These are phyloP conservation scores for Nipponia nippon DNA, from an alignment of 2,113 vertebrate genomes.

Conservation along the genomic window DNA sequence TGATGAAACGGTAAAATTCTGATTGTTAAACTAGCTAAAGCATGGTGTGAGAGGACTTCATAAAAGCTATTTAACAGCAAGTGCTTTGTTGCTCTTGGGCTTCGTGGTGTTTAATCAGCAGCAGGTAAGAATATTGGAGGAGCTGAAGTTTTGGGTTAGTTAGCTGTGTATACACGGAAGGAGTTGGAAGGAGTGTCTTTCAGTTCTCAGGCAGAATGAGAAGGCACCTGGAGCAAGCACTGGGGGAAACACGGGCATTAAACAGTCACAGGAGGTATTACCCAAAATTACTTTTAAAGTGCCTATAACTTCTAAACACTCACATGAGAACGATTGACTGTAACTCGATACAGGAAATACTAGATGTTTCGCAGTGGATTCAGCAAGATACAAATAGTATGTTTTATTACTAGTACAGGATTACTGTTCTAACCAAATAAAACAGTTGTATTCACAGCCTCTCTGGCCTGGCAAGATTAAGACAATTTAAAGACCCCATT, in stretches of 20 bases:
- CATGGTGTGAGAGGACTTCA: neutral
- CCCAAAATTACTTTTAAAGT: neutral
- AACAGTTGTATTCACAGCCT: neutral
- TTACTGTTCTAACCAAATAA: neutral
- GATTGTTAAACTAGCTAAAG: neutral
- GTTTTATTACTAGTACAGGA: neutral
- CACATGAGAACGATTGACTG: neutral
- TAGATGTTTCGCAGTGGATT: neutral
- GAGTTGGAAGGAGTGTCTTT: neutral
- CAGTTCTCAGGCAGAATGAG: neutral
- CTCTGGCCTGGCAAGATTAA: neutral
- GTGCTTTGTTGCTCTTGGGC: neutral
- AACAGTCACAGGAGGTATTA: neutral
- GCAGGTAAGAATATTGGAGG: neutral
- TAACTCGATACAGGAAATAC: neutral
- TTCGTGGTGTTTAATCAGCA: neutral
- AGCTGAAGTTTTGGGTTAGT: neutral
- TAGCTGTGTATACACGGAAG: neutral
- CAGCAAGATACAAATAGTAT: neutral
- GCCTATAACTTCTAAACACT: neutral
- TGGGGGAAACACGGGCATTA: neutral
- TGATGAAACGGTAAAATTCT: neutral
- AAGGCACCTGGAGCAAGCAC: neutral
- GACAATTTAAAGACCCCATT: neutral
- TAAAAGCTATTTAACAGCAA: neutral